A percentile compares a stretch with the other conserved stretches of the same genome.
Conservation (phyloP, 2,797 vertebrate species). For the Lemur catta region DNA sequence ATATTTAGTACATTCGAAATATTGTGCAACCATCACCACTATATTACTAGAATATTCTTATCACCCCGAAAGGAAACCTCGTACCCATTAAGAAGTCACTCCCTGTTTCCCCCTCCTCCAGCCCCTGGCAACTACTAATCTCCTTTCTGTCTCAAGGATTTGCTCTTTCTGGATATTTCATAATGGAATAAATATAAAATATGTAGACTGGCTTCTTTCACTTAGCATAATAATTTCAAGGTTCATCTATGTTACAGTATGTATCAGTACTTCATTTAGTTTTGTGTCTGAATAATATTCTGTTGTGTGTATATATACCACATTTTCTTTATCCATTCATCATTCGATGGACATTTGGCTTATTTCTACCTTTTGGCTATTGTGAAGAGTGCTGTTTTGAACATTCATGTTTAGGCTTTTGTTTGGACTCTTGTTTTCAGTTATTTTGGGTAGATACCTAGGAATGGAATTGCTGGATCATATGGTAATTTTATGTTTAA, state of each 20-base stretch:
- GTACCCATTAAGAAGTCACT: not conserved
- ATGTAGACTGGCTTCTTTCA: not conserved
- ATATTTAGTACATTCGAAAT: not conserved
- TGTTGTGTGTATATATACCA: not conserved
- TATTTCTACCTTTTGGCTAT: not conserved
- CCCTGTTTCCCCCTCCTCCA: not conserved
- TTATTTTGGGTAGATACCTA: not conserved
- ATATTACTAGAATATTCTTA: not conserved
- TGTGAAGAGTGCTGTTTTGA: not conserved
- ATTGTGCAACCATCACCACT: not conserved
- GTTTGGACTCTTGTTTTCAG: not conserved
- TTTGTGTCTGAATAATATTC: slow-evolving; percentile 4
- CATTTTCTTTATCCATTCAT: not conserved
- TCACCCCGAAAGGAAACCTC: not conserved
- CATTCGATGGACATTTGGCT: not conserved
- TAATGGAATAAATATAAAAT: not conserved
- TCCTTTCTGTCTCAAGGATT: not conserved
- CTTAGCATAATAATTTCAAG: not conserved
- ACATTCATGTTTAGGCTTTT: not conserved
- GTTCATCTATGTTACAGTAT: not conserved
- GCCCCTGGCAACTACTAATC: not conserved
- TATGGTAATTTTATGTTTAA: not conserved
- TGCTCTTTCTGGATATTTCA: not conserved
- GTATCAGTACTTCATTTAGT: not conserved
- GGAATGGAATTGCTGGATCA: not conserved